Base-by-base conservation (phyloP, 1,140 invertebrate species). In the Tribolium madens region DNA sequence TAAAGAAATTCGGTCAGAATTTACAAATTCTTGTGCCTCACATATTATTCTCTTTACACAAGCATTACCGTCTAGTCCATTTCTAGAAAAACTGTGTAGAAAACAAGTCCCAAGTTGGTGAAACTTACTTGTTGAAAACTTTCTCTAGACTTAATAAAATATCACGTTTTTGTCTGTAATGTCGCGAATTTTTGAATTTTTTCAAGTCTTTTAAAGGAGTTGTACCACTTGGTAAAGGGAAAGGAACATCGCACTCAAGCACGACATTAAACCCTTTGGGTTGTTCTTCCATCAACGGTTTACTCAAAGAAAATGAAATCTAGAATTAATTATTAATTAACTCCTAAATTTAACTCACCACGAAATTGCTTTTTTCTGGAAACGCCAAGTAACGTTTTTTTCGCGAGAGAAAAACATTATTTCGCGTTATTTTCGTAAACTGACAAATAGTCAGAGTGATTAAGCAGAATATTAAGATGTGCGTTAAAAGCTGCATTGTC, bases 21-120 rank as follows among this genome's bases (percentile, higher is more conserved):
- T 12, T 52, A 70, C n/a, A 9, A 15, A 64, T 64, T 42, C 64
- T 36, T 70, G 33, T 33, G 17, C 33, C 13, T 70, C 64, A 42
- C 64, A 70, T 10, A 70, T 47, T 13, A 70, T 70, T 36, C 64
- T 73, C 57, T 47, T 73, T 2, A 47, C 21, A 31, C 46, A 73
- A 0, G 31, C 18, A 57, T 31, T 50, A 18, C 71, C 46, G 17
- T 52, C 18, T 5, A 73, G 4, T 3, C 50, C 71, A 15, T 21
- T 52, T 52, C 48, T 73, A 53, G 10, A 36, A 42, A 18, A 15
- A 42, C 2, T n/a, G n/a, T 42, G 10, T n/a, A 42, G 5, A 42
- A 26, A 26, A 26, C 21, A 1, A 26, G 21, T 5, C 1, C 21
- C 1, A 4, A 42, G 9, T 42, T 42, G 36, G 3, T 9, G 36